Base-by-base conservation (phyloP, 2,797 vertebrate genomes). In the Peromyscus melanophrys region DNA sequence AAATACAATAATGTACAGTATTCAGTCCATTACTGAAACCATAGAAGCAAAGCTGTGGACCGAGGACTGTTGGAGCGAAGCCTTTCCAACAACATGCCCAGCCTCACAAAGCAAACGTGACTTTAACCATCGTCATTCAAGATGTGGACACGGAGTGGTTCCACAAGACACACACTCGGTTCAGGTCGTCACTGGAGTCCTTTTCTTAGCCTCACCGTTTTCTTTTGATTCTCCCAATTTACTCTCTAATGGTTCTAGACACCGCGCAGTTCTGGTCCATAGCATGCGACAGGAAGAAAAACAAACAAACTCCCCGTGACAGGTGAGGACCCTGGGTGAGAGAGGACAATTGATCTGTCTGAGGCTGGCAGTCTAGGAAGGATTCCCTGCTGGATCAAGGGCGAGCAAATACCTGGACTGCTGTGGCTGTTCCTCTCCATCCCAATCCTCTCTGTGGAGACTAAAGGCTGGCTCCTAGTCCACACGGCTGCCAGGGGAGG, bases 381-480 rank as follows among this genome's bases (percentile, higher is more conserved):
- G 37, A 34, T 29, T 4, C 61, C 11, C 59, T 29, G 63, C 63
- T 61, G 63, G 43, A 14, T 1, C 12, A 37, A 12, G 19, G 37
- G 16, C 4, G 7, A 69, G 12, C 4, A 59, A 3, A 13, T 10
- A 21, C 6, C 8, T 9, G 9, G 31, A 25, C 3, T 3, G 17
- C 40, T 27, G 43, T 27, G 57, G 27, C 10, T 76, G 43, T 40
- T 65, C 46, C 6, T 34, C 4, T 37, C 10, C 8, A 1, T 2
- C 31, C 65, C 31, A 19, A 7, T 69, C 67, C 34, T 69, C 67
- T 19, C 67, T 8, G 34, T 3, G 23, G 37, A 29, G 4, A 69
- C 11, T 43, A 25, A 34, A 43, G 81, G 59, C 46, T 5, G 8
- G 43, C 25, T 84, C 34, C 27, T 2, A 1, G 31, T 1, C 84